phyloP scores from a whole-genome alignment of 1,140 invertebrate genomes.

The Cydia splendana region DNA sequence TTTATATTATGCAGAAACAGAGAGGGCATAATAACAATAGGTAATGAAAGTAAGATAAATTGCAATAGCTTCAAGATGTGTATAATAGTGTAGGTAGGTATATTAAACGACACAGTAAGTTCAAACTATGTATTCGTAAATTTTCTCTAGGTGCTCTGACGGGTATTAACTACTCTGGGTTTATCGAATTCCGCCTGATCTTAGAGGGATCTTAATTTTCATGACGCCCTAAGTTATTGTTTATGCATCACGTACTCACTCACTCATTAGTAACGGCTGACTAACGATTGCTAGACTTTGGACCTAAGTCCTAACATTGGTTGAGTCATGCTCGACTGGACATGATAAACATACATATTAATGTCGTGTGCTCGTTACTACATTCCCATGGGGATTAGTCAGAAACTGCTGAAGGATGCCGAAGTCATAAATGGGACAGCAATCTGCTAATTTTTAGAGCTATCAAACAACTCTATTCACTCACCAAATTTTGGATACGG shows the following conservation, averaged over 20 bases:
- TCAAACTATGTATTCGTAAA: too few relatives aligned
- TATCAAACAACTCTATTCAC: not conserved
- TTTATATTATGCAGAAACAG: too few relatives aligned
- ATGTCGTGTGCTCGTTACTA: slow-evolving; percentile 11
- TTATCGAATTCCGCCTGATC: not conserved
- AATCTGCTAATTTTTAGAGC: not conserved
- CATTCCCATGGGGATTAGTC: not conserved
- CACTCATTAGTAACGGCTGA: slow-evolving; percentile 13
- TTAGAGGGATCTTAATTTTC: not conserved
- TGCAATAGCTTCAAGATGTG: too few relatives aligned
- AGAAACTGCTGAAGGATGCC: slow-evolving; percentile 1
- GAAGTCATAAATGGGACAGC: not conserved
- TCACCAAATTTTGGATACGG: too few relatives aligned
- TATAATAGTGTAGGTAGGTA: too few relatives aligned
- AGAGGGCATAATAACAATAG: too few relatives aligned
- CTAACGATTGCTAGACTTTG: slow-evolving; percentile 13
- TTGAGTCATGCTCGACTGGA: slow-evolving; percentile 9
- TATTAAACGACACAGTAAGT: too few relatives aligned
- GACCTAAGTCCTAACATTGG: not conserved
- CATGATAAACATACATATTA: slow-evolving; percentile 17
- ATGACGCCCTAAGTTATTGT: not conserved
- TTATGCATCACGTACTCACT: not conserved
- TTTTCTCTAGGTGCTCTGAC: too few relatives aligned
- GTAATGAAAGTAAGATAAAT: too few relatives aligned
- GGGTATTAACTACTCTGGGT: not conserved